phyloP scores from a whole-genome alignment of 2,888 invertebrate species.

The Chrysolina oricalcia region DNA sequence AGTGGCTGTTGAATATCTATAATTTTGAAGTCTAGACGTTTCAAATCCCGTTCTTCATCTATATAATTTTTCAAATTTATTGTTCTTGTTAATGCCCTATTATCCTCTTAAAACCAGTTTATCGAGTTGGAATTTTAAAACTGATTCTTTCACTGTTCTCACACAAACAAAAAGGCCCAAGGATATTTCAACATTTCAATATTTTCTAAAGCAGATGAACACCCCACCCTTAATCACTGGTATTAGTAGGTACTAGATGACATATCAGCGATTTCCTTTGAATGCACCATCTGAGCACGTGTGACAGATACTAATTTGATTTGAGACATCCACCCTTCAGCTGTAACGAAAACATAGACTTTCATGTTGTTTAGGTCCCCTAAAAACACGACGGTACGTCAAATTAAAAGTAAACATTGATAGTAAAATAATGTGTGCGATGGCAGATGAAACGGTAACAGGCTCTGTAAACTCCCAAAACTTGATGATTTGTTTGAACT shows the following conservation, averaged over 20 bases:
- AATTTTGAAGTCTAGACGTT: constrained; percentile 22
- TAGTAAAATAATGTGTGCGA: background rate
- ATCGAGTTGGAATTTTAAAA: too few relatives aligned
- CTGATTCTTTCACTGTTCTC: background rate
- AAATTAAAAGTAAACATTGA: constrained; percentile 5
- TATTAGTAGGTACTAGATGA: background rate
- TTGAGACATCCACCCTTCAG: background rate
- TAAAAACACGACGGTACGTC: background rate
- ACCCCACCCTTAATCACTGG: background rate
- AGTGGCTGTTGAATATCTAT: too few relatives aligned
- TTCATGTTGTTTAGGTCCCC: background rate
- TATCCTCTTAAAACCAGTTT: too few relatives aligned
- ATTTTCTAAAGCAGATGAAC: background rate
- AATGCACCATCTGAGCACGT: background rate
- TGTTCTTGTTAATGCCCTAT: background rate
- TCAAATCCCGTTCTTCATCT: background rate
- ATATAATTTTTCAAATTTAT: background rate
- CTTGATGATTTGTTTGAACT: background rate
- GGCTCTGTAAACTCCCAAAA: background rate
- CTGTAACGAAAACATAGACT: background rate
- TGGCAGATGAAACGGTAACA: background rate
- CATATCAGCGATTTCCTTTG: background rate
- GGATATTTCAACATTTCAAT: too few relatives aligned
- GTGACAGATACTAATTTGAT: background rate
- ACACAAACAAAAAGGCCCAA: too few relatives aligned